Conservation (phyloP, 2,888 invertebrate species). For the Phorcus lineatus region DNA sequence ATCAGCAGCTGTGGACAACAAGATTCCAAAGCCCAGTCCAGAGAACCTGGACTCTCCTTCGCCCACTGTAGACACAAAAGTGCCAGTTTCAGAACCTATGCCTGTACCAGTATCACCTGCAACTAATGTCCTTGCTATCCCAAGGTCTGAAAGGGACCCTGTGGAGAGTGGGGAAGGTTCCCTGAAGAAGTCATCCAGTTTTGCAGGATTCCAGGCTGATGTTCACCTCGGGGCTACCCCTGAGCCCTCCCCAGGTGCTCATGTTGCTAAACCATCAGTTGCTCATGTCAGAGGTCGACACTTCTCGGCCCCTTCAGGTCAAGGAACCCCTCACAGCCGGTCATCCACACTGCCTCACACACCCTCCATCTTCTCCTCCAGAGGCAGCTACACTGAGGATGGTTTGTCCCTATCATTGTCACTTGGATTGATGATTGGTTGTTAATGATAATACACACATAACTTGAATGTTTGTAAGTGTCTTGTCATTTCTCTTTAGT, state of each 20-base stretch:
- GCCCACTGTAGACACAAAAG: no score
- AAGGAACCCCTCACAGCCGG: slow-evolving; percentile 57
- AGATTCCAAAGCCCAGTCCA: neutral
- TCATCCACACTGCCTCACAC: slow-evolving; percentile 61
- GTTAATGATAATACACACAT: no score
- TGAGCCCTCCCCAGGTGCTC: neutral
- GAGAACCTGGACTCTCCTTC: no score
- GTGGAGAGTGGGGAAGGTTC: slow-evolving; percentile 37
- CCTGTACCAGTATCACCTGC: neutral
- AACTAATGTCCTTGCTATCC: neutral
- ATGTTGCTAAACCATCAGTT: neutral
- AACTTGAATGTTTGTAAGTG: no score
- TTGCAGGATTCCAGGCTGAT: slow-evolving; percentile 57
- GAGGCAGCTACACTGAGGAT: slow-evolving; percentile 64
- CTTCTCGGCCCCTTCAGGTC: slow-evolving; percentile 66
- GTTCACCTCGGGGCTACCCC: neutral
- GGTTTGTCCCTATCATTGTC: slow-evolving; percentile 31
- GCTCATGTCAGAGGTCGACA: slow-evolving; percentile 52
- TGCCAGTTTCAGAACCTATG: neutral
- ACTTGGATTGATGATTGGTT: no score
- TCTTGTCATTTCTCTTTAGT: no score
- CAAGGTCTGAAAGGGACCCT: neutral
- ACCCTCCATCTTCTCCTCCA: slow-evolving; percentile 64
- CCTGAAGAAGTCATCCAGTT: slow-evolving; percentile 65
- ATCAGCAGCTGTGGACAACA: neutral